Evolutionary conservation across 1,140 invertebrate species (phyloP), one percentile per base, ranked within the genome.

Genomic region (Gerris buenoi): DNA sequence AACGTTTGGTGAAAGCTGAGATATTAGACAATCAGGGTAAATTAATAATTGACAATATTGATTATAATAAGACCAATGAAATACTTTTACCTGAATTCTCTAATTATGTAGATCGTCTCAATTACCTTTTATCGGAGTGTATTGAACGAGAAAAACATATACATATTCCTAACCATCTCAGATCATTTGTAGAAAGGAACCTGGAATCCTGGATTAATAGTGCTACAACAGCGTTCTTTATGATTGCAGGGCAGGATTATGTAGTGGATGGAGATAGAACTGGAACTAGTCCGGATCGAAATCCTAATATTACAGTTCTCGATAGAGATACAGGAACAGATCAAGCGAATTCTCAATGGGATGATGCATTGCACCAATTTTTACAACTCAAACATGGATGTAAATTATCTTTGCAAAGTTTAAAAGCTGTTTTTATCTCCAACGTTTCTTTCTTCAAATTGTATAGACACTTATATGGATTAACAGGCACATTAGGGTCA

Each of bases 351-450:
- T 74, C 74, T 13, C 74, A 78, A 64, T 79, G 76, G 77, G 74
- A 72, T 33, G 73, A 76, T 29, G 78, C 70, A 1, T 64, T 79
- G 1, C 77, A 79, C 65, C 78, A 79, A 65, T 79, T 79, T 67
- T 67, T 79, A 1, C 77, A 79, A 67, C 67, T 79, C 1, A 78
- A 78, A 67, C 76, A 79, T 64, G 75, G 75, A n/a, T 72, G 75
- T n/a, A 74, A 74, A 27, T 27, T 79, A 0, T 74, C 75, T 0
- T 62, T 72, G 14, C 70, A 77, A 46, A 76, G 73, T 29, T 67
- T 79, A 2, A 79, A 76, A 65, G 73, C 73, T 23, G 73, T 76
- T 28, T 79, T 76, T 64, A 71, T 77, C 27, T 79, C 78, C 0
- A 79, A 79, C 68, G 74, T 77, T 10, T 71, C 71, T 1, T 79